phyloP scores from a whole-genome alignment of 2,888 invertebrate species.

The Muscina levida region DNA sequence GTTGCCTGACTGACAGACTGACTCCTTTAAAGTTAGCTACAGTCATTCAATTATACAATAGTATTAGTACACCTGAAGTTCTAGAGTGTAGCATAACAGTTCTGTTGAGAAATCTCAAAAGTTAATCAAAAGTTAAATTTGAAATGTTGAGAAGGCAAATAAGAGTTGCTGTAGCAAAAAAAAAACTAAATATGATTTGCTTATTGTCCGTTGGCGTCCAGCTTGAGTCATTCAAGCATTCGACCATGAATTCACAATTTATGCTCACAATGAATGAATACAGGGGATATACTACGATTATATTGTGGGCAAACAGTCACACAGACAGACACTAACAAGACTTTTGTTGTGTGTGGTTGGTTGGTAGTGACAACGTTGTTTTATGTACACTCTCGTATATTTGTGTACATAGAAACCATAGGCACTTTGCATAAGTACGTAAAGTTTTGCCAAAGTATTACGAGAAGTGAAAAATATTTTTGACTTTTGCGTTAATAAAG shows the following conservation, averaged over 20 bases:
- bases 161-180: no score
- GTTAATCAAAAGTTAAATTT: constrained; percentile 53
- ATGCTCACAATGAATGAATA: no score
- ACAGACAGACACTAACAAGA: no score
- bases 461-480: neutral
- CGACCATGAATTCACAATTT: no score
- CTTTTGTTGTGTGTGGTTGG: no score
- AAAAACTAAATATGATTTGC: constrained; percentile 14
- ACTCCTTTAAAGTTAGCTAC: no score
- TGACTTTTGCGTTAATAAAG: constrained; percentile 5
- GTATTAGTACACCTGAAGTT: constrained; percentile 27
- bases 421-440: no score
- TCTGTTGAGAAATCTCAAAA: constrained; percentile 30
- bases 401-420: neutral
- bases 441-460: constrained; percentile 10
- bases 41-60: constrained; percentile 36
- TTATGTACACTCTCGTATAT: neutral
- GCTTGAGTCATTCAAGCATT: no score
- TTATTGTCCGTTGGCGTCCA: constrained; percentile 3
- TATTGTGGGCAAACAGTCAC: no score
- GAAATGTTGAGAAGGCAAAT: constrained; percentile 14
- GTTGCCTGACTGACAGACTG: neutral
- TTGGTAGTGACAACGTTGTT: neutral
- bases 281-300: no score
- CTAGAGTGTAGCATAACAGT: constrained; percentile 3